phyloP scores from a whole-genome alignment of 2,113 vertebrate genomes.

The Suncus etruscus region DNA sequence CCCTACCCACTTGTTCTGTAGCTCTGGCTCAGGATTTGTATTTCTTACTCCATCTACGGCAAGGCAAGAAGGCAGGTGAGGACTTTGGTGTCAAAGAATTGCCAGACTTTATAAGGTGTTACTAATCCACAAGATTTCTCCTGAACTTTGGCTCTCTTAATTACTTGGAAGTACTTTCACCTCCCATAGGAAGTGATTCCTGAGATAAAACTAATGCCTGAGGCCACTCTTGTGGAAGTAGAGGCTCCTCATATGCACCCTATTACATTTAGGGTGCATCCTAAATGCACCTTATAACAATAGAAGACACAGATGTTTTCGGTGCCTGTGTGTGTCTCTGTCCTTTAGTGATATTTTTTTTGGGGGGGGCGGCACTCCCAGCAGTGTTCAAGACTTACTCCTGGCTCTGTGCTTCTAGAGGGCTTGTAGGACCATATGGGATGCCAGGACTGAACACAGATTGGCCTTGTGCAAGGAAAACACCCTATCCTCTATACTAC shows the following conservation, averaged over 20 bases:
- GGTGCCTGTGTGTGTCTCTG: accelerated
- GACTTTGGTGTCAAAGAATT: neutral
- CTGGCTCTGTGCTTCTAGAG: neutral
- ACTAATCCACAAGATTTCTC: neutral
- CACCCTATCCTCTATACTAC: too few relatives aligned
- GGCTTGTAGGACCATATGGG: too few relatives aligned
- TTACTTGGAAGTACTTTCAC: neutral
- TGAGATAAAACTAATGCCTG: neutral
- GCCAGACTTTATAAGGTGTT: neutral
- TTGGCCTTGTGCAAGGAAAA: too few relatives aligned
- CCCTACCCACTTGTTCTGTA: too few relatives aligned
- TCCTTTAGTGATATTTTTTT: neutral
- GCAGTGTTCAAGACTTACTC: neutral
- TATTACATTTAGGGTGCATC: too few relatives aligned
- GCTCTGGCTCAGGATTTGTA: too few relatives aligned
- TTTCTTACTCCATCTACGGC: neutral
- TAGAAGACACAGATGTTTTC: neutral
- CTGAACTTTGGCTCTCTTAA: neutral
- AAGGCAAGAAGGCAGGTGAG: neutral
- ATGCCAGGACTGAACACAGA: too few relatives aligned
- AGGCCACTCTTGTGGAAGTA: neutral
- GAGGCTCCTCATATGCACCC: neutral
- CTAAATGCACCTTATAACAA: too few relatives aligned
- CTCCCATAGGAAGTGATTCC: neutral
- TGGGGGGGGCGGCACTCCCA: neutral